These are phyloP conservation scores for Podocnemis expansa DNA, from an alignment of 2,113 vertebrate species.

Conservation along the genomic window DNA sequence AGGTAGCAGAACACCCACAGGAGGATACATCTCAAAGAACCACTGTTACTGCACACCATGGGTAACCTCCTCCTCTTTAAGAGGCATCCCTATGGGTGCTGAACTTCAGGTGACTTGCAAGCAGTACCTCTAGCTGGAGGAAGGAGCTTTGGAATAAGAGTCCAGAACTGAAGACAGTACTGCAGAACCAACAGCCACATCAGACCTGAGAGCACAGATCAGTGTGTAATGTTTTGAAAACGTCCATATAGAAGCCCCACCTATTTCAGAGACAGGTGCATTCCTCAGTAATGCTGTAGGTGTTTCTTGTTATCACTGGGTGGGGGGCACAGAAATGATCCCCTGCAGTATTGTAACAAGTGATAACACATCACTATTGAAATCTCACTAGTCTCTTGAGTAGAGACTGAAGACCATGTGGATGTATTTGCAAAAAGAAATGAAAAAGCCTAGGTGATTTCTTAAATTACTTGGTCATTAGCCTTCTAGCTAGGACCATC, in stretches of 20 bases:
- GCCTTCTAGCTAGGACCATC: background rate
- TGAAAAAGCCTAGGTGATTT: background rate
- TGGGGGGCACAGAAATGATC: background rate
- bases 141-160: background rate
- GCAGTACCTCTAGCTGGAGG: background rate
- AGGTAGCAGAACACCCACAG: background rate
- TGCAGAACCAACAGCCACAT: background rate
- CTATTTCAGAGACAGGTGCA: background rate
- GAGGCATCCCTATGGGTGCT: background rate
- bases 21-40: background rate
- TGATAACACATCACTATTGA: background rate
- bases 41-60: background rate
- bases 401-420: background rate
- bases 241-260: background rate
- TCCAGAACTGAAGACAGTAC: background rate
- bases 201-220: background rate
- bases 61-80: background rate
- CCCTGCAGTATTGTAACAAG: background rate
- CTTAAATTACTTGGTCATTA: background rate
- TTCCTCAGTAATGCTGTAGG: background rate
- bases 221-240: background rate
- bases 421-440: background rate
- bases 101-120: background rate
- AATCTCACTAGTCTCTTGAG: background rate
- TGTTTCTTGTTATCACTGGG: background rate